phyloP scores from a whole-genome alignment of 2,113 vertebrate genomes.

The Zapornia atra region DNA sequence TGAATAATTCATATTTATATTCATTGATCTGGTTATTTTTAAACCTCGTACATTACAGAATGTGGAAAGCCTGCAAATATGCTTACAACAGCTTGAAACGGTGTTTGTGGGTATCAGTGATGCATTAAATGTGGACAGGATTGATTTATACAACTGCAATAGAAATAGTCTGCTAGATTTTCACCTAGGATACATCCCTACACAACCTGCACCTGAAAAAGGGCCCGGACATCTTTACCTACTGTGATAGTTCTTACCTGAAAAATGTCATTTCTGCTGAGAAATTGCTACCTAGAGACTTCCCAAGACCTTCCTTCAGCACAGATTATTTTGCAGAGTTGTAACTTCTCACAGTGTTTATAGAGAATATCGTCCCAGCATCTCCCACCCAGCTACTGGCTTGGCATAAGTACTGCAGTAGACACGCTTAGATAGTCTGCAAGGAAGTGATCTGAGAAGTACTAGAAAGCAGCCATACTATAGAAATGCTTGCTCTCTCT shows the following conservation, averaged over 20 bases:
- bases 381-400: background rate
- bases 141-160: background rate
- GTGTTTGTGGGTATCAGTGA: background rate
- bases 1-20: background rate
- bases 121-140: background rate
- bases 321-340: background rate
- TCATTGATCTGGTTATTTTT: background rate
- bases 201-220: background rate
- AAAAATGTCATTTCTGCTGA: background rate
- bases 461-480: background rate
- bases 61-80: background rate
- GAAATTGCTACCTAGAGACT: background rate
- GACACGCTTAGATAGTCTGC: background rate
- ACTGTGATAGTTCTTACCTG: background rate
- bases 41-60: background rate
- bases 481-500: background rate
- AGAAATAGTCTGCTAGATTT: background rate
- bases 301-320: background rate
- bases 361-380: rapidly evolving
- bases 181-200: background rate
- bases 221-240: background rate
- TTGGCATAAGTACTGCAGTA: background rate
- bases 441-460: background rate
- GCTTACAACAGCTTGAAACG: background rate
- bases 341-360: background rate